Evolutionary conservation across 2,113 vertebrate species (phyloP), one percentile per base, ranked within the genome.

Genomic region (Hoplias malabaricus): DNA sequence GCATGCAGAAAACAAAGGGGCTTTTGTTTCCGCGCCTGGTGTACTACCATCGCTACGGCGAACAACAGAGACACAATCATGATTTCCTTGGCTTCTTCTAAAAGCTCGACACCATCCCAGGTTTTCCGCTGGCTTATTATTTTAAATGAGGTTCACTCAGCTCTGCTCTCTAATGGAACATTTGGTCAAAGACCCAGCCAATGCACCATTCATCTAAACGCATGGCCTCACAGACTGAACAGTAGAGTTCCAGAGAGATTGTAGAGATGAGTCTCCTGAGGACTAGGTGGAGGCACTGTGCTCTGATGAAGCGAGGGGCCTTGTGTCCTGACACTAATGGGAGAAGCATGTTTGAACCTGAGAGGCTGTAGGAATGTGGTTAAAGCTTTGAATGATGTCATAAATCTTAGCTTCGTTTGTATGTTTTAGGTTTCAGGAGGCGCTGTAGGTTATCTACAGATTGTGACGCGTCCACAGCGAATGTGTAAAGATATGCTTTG

Each of bases 281-380:
- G 6, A 31, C 2, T 2, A 65, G 38, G 13, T 36, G 29, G 54
- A 29, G 59, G 31, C 59, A 10, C 14, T 63, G 11, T 7, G 73
- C 46, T 42, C 29, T 62, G 59, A 25, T 38, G 36, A 40, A n/a
- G 19, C 23, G 67, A 43, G 43, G 9, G 25, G 25, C 31, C 62
- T 10, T 40, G 40, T 62, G 48, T 29, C 57, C 31, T 1, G 40
- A 61, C 29, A 36, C 65, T 70, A 48, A 69, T 57, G 48, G 48
- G 36, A 70, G 75, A 56, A 31, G 34, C 75, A 14, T 78, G 82
- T 65, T 50, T 72, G 61, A 78, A 81, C 82, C 79, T 80, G 82
- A 77, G n/a, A 23, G 63, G 21, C 50, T 16, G 1, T 42, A 75
- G 67, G 75, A 84, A 84, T 84, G 79, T 72, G 59, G 59, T 29